These are phyloP conservation scores for Typhlomys cinereus DNA, from an alignment of 2,113 vertebrate species.

Conservation along the genomic window DNA sequence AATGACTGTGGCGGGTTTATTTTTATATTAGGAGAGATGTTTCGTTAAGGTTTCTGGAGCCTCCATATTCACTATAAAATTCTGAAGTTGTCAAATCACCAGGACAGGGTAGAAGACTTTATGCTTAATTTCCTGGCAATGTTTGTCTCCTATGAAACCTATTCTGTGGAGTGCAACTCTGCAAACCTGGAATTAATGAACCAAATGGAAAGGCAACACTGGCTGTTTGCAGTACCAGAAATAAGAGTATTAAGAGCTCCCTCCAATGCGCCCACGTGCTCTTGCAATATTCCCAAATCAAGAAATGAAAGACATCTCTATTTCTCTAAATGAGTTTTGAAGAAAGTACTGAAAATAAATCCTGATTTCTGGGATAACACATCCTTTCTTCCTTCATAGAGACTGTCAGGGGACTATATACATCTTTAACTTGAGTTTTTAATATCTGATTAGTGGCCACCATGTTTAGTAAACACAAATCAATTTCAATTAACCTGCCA, in stretches of 20 bases:
- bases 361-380: neutral
- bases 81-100: conserved; percentile 2
- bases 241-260: conserved; percentile 56
- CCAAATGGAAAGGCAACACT: conserved; percentile 54
- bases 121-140: conserved; percentile 44
- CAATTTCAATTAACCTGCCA: conserved; percentile 84
- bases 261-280: no score
- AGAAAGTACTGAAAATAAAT: neutral
- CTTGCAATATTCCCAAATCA: neutral
- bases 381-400: conserved; percentile 45
- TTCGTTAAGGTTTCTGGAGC: conserved; percentile 64
- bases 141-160: conserved; percentile 40
- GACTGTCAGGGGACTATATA: conserved; percentile 21
- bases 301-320: neutral
- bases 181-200: conserved; percentile 60
- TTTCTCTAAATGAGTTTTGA: conserved; percentile 17
- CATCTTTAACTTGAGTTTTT: conserved; percentile 34
- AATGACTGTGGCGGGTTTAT: conserved; percentile 42
- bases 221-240: neutral
- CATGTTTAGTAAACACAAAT: conserved; percentile 78
- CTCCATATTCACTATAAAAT: neutral
- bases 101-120: conserved; percentile 21
- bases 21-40: conserved; percentile 62
- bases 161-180: neutral
- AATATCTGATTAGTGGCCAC: conserved; percentile 77